Evolutionary conservation across 1,140 invertebrate species (phyloP).

Genomic region (Nasonia longicornis): DNA sequence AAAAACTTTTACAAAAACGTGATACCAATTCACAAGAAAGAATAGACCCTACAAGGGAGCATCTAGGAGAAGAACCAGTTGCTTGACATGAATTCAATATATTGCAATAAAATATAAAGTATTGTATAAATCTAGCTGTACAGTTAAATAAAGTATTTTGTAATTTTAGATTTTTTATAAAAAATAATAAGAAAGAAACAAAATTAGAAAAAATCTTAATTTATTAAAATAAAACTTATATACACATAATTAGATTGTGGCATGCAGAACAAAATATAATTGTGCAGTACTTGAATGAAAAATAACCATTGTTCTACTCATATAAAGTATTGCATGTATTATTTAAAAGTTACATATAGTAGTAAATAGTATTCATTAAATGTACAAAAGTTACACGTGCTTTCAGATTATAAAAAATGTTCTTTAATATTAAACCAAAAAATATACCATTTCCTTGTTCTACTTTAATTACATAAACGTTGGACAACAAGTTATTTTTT

Average conservation of each 20-base stretch:
- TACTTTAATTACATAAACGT: conserved; percentile 31
- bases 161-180: conserved; percentile 31
- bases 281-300: conserved; percentile 40
- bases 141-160: conserved; percentile 17
- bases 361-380: conserved; percentile 43
- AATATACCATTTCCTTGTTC: conserved; percentile 44
- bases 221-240: conserved; percentile 47
- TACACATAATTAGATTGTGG: conserved; percentile 46
- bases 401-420: conserved; percentile 39
- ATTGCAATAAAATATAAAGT: conserved; percentile 47
- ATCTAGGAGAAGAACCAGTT: conserved; percentile 25
- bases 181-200: conserved; percentile 13
- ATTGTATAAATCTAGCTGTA: conserved; percentile 43
- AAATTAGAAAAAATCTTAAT: conserved; percentile 38
- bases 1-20: conserved; percentile 52
- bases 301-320: conserved; percentile 38
- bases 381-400: conserved; percentile 44
- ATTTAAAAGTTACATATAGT: conserved; percentile 45
- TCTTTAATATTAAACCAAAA: conserved; percentile 40
- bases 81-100: conserved; percentile 26
- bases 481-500: conserved; percentile 32
- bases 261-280: conserved; percentile 42
- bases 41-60: background rate
- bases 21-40: conserved; percentile 24
- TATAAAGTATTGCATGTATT: conserved; percentile 45